Base-by-base conservation (phyloP, 2,888 invertebrate genomes). In the Lapara coniferarum region DNA sequence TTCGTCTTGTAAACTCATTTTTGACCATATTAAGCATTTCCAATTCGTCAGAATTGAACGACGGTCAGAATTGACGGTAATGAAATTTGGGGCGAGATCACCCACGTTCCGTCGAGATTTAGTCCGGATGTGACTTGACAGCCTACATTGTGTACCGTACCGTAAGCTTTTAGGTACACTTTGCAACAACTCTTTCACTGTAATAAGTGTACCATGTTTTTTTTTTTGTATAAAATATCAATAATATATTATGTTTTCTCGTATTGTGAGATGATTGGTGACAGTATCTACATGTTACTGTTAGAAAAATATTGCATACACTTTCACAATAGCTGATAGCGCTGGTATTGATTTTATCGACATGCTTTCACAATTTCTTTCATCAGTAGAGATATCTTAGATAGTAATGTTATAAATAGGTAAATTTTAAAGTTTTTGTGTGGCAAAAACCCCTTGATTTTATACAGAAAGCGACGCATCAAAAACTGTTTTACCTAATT, bases 171-270 rank as follows among this genome's bases (percentile, higher is more conserved):
- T 63, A n/a, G n/a, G n/a, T n/a, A 46, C 59, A 63, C 46, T 46
- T 46, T 46, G 46, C 59, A 59, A 59, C 44, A 44, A 44, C 37
- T 59, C 59, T 59, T 59, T 59, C 59, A 59, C 59, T 13, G 6
- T 5, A 57, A 14, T 14, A 57, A 58, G n/a, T 59, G 46, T 46
- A 59, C 59, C 44, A n/a, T n/a, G 44, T 58, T 46, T 19, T 59
- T 59, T 46, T 46, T 16, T 10, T 59, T n/a, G 14, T n/a, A 58
- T 2, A 14, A 12, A 37, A 8, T 12, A 4, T 37, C 37, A 25
- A 25, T 37, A 37, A 51, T n/a, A 16, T 46, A 46, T 19, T 46
- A 46, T 19, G 16, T 49, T 46, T 63, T 16, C 46, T 63, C 16
- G 46, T 63, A 63, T 19, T 58, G 30, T 25, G 57, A 30, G 25